Percentiles rank a stretch among this genome's conserved stretches.
Conservation (phyloP, 1,140 invertebrate species). For the Antheraea pernyi region DNA sequence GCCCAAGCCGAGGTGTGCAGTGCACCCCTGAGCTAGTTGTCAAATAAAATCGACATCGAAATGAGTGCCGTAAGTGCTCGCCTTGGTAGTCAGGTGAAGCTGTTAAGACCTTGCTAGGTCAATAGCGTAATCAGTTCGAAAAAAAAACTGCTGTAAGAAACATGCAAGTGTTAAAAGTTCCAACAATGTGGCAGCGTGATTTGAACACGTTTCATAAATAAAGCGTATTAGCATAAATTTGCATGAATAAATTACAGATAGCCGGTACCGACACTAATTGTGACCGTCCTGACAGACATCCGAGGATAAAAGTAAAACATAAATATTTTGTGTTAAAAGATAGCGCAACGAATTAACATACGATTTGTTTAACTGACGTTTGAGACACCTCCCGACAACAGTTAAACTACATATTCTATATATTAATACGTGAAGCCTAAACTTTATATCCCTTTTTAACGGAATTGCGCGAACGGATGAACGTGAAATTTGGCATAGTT, state of each 20-base stretch:
- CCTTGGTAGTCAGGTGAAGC: too few species aligned
- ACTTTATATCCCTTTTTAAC: too few species aligned
- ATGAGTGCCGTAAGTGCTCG: too few species aligned
- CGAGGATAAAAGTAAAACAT: neutral
- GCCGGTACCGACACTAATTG: neutral
- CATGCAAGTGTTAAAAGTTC: neutral
- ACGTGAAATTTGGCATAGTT: too few species aligned
- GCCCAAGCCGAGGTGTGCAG: too few species aligned
- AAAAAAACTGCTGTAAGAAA: neutral
- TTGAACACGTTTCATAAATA: neutral
- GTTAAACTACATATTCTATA: neutral
- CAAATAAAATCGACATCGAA: too few species aligned
- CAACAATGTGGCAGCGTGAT: neutral
- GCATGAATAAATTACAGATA: slow-evolving; percentile 5
- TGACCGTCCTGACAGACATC: neutral
- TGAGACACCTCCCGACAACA: neutral
- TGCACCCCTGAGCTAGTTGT: too few species aligned
- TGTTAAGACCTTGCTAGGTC: too few species aligned
- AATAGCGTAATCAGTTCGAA: too few species aligned
- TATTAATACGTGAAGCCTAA: too few species aligned
- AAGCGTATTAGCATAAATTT: neutral
- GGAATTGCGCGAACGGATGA: too few species aligned
- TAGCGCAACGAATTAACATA: neutral
- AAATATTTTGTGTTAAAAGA: neutral
- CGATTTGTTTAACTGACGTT: neutral